Base-by-base conservation (phyloP, 1,140 invertebrate genomes). In the Musca vetustissima region DNA sequence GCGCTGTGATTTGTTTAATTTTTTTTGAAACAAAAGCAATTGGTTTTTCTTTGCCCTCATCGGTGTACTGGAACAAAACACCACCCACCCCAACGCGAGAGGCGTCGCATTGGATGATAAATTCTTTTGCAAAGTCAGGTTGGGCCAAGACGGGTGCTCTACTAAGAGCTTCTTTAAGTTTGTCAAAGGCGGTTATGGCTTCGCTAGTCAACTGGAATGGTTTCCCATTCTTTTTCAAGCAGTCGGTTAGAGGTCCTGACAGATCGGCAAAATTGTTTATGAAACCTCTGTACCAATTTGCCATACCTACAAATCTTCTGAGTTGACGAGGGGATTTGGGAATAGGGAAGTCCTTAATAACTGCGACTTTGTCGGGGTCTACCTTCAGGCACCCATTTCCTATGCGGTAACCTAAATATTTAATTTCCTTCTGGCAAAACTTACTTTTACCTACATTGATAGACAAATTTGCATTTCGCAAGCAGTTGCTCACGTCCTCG, bases 301-400 rank as follows among this genome's bases (percentile, higher is more conserved):
- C 72, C 67, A 85, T 82, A 2, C 85, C 84, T 0, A 85, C 65
- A 70, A 86, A 86, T 1, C 76, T 59, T 24, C 81, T 64, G 0
- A 86, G 19, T 57, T 84, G 77, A 59, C 78, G 83, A 6, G 77
- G 66, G 47, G 70, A 50, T 47, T 53, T 66, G 1, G 70, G 70
- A 3, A 28, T 7, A 14, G 68, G 2, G 84, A 84, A 1, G 19
- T 67, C 25, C 21, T 57, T 55, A 11, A 67, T 67, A 2, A n/a
- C 28, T n/a, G 21, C 25, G 19, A 17, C 25, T 11, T 52, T 21
- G 8, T 48, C 13, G 7, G 55, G 14, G 36, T 68, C 66, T 25
- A 68, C 50, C 17, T 24, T 28, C 15, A 86, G 70, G 81, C 83
- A 71, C 72, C 76, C 32, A 79, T 49, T 66, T 74, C 67, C 68